phyloP scores from a whole-genome alignment of 2,113 vertebrate genomes.

The Leucoraja erinaceus region DNA sequence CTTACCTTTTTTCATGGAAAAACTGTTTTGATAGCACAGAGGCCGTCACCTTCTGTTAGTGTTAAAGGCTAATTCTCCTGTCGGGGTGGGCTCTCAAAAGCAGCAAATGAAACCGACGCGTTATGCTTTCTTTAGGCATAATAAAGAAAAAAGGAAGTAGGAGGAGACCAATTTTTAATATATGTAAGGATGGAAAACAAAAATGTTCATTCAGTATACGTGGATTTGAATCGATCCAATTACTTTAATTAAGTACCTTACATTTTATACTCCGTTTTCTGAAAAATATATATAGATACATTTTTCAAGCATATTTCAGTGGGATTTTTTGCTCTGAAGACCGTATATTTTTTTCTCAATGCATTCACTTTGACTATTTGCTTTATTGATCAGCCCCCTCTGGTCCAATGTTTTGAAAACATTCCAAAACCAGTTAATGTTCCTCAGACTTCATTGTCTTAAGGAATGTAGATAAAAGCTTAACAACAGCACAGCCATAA shows the following conservation, averaged over 20 bases:
- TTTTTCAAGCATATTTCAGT: not conserved
- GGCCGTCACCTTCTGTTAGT: not conserved
- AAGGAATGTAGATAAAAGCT: constrained; percentile 6
- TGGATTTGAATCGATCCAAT: not conserved
- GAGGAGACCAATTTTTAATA: not conserved
- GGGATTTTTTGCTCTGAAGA: not conserved
- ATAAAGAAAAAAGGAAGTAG: not conserved
- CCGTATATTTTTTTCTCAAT: not conserved
- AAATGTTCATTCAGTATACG: not conserved
- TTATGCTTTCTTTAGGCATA: not conserved
- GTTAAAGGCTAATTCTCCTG: constrained; percentile 31
- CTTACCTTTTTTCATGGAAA: not conserved
- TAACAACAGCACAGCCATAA: not conserved
- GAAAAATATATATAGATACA: not conserved
- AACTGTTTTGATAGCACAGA: constrained; percentile 28
- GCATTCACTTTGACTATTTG: not conserved
- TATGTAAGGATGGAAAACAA: not conserved
- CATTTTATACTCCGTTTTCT: not conserved
- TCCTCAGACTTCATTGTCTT: not conserved
- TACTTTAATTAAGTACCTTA: not conserved
- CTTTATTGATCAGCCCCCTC: not conserved
- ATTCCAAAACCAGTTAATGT: constrained; percentile 1
- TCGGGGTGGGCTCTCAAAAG: not conserved
- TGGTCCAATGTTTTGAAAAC: constrained; percentile 6
- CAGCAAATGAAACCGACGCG: not conserved